A percentile compares a stretch with the other conserved stretches of the same genome.
phyloP scores from a whole-genome alignment of 2,113 vertebrate species.

The Geococcyx californianus region DNA sequence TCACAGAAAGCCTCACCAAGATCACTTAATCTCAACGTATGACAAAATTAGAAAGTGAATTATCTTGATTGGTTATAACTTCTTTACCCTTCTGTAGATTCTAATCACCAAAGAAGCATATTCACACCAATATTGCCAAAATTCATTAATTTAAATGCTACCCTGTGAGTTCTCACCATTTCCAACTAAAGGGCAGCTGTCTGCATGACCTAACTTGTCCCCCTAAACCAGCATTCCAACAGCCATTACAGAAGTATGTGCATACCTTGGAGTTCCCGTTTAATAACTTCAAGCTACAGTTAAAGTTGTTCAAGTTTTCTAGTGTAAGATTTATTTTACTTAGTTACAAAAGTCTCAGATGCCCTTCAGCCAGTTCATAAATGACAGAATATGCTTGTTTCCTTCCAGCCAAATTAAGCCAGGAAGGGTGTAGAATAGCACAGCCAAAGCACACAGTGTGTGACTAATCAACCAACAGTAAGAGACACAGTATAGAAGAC shows the following conservation, averaged over 20 bases:
- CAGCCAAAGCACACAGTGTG: background rate
- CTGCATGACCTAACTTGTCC: background rate
- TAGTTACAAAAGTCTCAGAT: background rate
- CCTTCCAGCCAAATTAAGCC: background rate
- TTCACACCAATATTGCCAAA: background rate
- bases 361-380: background rate
- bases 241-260: background rate
- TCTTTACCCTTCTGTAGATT: background rate
- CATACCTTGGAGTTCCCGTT: background rate
- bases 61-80: background rate
- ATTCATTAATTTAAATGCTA: background rate
- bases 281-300: constrained; percentile 18
- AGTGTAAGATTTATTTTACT: background rate
- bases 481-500: background rate
- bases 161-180: background rate
- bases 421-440: background rate
- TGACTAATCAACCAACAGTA: background rate
- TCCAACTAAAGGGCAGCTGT: background rate
- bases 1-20: background rate
- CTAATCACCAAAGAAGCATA: background rate
- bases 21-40: background rate
- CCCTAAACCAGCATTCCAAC: constrained; percentile 9
- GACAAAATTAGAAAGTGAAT: background rate
- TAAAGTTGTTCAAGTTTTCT: background rate
- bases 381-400: background rate